phyloP scores from a whole-genome alignment of 2,797 vertebrate genomes.

The Triplophysa bombifrons region DNA sequence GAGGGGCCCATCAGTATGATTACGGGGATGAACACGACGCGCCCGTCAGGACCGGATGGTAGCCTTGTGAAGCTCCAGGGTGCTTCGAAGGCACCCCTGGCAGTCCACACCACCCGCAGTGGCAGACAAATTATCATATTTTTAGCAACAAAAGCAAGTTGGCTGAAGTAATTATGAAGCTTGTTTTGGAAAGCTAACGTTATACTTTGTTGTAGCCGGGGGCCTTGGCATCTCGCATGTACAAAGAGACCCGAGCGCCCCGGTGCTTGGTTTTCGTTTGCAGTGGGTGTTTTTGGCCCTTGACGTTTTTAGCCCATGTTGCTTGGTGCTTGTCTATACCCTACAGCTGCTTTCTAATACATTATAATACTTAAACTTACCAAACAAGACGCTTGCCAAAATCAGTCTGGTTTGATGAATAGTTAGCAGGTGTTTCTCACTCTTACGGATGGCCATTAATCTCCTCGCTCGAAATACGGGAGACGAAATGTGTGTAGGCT shows the following conservation, averaged over 20 bases:
- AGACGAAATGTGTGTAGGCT: conserved; percentile 56
- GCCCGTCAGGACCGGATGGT: not conserved
- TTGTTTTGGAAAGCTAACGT: not conserved
- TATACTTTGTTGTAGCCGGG: not conserved
- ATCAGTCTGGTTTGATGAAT: conserved; percentile 60
- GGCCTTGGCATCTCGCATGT: not conserved
- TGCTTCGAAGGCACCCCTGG: not conserved
- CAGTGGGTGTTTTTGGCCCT: not conserved
- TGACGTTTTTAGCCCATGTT: not conserved
- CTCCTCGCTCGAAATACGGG: conserved; percentile 50
- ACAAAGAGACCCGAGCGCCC: not conserved
- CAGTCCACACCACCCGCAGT: not conserved
- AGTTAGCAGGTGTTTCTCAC: conserved; percentile 65
- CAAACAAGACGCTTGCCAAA: conserved; percentile 53
- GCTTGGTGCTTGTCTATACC: not conserved
- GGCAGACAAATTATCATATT: not conserved
- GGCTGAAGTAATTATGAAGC: not conserved
- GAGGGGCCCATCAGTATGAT: not conserved
- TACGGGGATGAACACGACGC: not conserved
- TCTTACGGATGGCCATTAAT: conserved; percentile 61
- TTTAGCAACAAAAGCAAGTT: not conserved
- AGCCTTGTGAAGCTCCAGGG: not conserved
- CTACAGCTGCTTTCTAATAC: conserved; percentile 24
- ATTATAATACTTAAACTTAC: conserved; percentile 46
- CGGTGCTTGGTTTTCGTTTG: not conserved